Base-by-base conservation (phyloP, 2,113 vertebrate genomes). In the Australoheros scitulus region DNA sequence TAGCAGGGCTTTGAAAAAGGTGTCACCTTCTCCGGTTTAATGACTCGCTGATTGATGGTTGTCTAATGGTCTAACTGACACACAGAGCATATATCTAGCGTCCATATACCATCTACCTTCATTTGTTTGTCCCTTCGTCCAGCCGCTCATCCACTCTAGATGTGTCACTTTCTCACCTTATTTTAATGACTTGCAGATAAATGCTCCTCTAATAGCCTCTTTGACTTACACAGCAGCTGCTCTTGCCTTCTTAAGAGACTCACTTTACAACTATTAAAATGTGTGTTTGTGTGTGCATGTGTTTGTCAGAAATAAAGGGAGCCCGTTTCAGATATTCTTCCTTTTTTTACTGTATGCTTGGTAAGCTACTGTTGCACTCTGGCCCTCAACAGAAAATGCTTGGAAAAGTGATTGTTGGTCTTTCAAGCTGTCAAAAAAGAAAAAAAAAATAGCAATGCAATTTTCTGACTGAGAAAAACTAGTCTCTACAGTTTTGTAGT, bases 221-320 rank as follows among this genome's bases (percentile, higher is more conserved):
- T 85, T 92, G 93, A 89, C 91, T 92, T 87, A 87, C 88, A 91
- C 82, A 91, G 61, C 89, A 91, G 86, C 86, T 94, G 83, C 57
- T 87, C 70, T 59, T 79, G 43, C 43, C 84, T 86, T 90, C 79
- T 82, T 82, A 88, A 91, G 79, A 83, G 79, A 84, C 72, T 86
- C 36, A 80, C 72, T 90, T 91, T 61, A 60, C 86, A 81, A 57
- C 57, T 32, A 82, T 85, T 84, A 55, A 82, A 60, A 55, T 59
- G 50, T 65, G 38, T 75, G 57, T 65, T 65, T n/a, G 26, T 55
- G 61, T 26, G 58, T 57, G 76, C 17, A 52, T 17, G 77, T 11
- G 15, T 26, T 68, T 34, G 61, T 68, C 41, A 34, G 56, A 76
- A 26, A 34, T 32, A 61, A 24, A 20, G 7, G 57, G 47, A 60